phyloP scores from a whole-genome alignment of 1,140 invertebrate species.

The Paralvinella palmiformis region DNA sequence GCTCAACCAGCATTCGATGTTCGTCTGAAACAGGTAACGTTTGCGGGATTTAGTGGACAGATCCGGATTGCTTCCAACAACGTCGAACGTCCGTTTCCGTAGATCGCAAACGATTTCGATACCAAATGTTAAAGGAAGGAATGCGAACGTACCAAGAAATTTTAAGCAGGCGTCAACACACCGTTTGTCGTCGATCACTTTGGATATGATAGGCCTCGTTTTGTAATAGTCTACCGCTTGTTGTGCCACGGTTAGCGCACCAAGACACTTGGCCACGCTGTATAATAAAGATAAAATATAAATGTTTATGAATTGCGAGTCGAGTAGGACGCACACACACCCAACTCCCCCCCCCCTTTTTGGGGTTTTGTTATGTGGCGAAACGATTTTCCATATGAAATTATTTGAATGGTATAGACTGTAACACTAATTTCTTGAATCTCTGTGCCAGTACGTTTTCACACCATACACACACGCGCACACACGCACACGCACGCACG shows the following conservation, averaged over 20 bases:
- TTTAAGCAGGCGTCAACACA: slow-evolving; percentile 51
- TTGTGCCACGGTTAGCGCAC: slow-evolving; percentile 43
- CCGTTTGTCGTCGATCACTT: slow-evolving; percentile 51
- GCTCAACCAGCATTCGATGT: slow-evolving; percentile 53
- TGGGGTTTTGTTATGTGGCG: too few relatives aligned
- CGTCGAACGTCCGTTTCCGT: too few relatives aligned
- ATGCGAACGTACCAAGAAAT: slow-evolving; percentile 47
- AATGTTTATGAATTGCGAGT: too few relatives aligned
- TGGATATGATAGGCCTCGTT: slow-evolving; percentile 44
- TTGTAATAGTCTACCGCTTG: slow-evolving; percentile 42
- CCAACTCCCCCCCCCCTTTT: too few relatives aligned
- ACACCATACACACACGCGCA: too few relatives aligned
- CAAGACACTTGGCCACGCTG: slow-evolving; percentile 53
- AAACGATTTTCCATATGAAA: too few relatives aligned
- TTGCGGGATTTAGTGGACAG: background rate
- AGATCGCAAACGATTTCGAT: background rate
- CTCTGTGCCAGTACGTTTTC: too few relatives aligned
- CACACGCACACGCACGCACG: too few relatives aligned
- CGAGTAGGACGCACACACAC: too few relatives aligned
- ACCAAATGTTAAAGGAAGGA: background rate
- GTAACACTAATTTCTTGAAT: too few relatives aligned
- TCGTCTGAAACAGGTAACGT: slow-evolving; percentile 33
- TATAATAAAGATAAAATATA: background rate
- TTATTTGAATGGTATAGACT: too few relatives aligned
- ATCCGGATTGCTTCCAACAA: background rate